Percentiles rank a stretch among this genome's conserved stretches.
Conservation (phyloP, 2,797 vertebrate species). For the Denticeps clupeoides region DNA sequence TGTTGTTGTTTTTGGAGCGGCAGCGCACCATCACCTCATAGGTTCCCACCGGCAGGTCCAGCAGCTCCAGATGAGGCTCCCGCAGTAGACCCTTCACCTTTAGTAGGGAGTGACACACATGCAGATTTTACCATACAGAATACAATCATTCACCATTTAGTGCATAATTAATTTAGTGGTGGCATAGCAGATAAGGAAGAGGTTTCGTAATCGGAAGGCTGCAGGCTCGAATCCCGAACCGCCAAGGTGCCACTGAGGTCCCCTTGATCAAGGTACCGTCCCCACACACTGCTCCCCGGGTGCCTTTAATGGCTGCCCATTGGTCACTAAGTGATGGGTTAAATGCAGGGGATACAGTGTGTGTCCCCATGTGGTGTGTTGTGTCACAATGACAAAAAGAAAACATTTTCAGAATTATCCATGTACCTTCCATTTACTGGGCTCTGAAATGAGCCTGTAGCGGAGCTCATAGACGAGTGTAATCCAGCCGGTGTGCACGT, state of each 20-base stretch:
- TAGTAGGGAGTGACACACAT: conserved; percentile 6
- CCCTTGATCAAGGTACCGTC: too few species aligned
- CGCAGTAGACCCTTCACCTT: conserved; percentile 51
- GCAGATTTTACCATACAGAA: background rate
- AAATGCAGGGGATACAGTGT: too few species aligned
- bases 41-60: conserved; percentile 44
- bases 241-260: too few species aligned
- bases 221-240: too few species aligned
- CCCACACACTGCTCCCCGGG: too few species aligned
- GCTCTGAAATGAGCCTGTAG: conserved; percentile 40
- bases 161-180: background rate
- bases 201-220: too few species aligned
- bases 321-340: too few species aligned
- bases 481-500: conserved; percentile 60
- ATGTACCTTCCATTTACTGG: conserved; percentile 61
- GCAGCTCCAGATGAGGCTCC: conserved; percentile 49
- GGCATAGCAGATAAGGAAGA: too few species aligned
- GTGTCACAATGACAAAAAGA: background rate
- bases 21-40: conserved; percentile 56
- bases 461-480: conserved; percentile 61
- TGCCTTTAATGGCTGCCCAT: too few species aligned
- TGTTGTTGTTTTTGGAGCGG: conserved; percentile 47
- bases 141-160: background rate
- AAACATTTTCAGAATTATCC: too few species aligned
- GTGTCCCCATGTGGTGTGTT: background rate